A percentile compares a stretch with the other conserved stretches of the same genome.
phyloP scores from a whole-genome alignment of 2,888 invertebrate genomes.

The Cephus pulcher region DNA sequence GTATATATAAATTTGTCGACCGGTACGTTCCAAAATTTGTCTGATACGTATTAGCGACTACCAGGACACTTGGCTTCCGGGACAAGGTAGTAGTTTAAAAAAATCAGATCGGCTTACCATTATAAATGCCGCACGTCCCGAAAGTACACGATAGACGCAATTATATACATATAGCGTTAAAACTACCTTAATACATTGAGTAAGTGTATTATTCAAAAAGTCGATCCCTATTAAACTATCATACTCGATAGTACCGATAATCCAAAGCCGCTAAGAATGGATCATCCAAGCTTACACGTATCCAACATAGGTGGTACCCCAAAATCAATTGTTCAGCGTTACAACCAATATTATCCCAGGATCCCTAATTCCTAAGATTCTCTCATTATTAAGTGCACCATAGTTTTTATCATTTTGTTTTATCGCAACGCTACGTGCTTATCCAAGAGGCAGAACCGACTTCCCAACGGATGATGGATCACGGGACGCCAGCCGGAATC shows the following conservation, averaged over 20 bases:
- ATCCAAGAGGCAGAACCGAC: not conserved
- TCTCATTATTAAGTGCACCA: not conserved
- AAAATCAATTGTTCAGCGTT: not conserved
- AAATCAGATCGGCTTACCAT: too few species aligned
- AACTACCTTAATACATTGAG: too few species aligned
- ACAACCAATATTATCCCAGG: not conserved
- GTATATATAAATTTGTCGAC: not conserved
- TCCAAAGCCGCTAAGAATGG: not conserved
- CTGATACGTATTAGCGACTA: too few species aligned
- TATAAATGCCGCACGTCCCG: too few species aligned
- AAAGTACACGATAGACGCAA: too few species aligned
- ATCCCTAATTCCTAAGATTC: not conserved
- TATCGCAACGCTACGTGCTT: not conserved
- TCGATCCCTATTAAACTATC: not conserved
- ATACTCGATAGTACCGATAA: not conserved
- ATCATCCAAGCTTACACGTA: not conserved
- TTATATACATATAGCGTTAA: conserved; percentile 6
- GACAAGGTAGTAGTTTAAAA: too few species aligned
- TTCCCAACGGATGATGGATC: not conserved
- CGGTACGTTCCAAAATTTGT: too few species aligned
- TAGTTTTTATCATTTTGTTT: not conserved
- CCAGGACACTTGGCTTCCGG: too few species aligned
- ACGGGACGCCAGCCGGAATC: not conserved
- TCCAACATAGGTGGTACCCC: not conserved
- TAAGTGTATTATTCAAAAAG: not conserved